Conservation (phyloP, 2,888 invertebrate genomes). For the Axea sp. region DNA sequence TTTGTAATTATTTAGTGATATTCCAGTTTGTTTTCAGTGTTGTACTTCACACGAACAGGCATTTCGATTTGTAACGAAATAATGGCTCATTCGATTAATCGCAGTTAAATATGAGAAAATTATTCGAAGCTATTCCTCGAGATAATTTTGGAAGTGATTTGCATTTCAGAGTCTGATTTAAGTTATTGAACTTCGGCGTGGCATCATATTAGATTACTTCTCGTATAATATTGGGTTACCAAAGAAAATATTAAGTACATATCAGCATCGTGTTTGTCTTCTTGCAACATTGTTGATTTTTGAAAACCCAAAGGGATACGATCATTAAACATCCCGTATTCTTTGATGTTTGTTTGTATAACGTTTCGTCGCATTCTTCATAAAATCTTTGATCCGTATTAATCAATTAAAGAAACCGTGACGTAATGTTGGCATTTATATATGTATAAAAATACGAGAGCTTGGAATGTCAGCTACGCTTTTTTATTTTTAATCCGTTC, state of each 20-base stretch:
- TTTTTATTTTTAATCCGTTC: too few species aligned
- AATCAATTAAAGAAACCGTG: neutral
- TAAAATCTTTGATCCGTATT: neutral
- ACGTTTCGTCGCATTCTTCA: slow-evolving; percentile 1
- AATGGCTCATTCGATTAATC: too few species aligned
- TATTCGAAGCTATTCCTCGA: slow-evolving; percentile 4
- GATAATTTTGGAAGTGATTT: slow-evolving; percentile 50
- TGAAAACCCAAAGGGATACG: slow-evolving; percentile 6
- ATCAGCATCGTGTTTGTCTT: slow-evolving; percentile 20
- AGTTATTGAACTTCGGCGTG: slow-evolving; percentile 48
- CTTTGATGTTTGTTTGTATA: slow-evolving; percentile 26
- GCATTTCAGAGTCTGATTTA: slow-evolving; percentile 47
- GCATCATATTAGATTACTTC: slow-evolving; percentile 19
- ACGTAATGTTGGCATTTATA: too few species aligned
- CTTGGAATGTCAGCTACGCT: too few species aligned
- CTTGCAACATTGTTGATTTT: slow-evolving; percentile 47
- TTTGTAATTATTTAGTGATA: slow-evolving; percentile 34
- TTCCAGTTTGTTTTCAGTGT: slow-evolving; percentile 26
- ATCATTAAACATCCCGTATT: slow-evolving; percentile 10
- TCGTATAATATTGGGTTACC: slow-evolving; percentile 11
- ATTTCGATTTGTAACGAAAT: too few species aligned
- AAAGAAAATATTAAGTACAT: slow-evolving; percentile 43
- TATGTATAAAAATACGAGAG: too few species aligned
- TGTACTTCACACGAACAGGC: neutral
- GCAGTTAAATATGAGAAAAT: too few species aligned